A percentile compares a stretch with the other conserved stretches of the same genome.
Conservation (phyloP, 2,888 invertebrate species). For the Perdita meconis region DNA sequence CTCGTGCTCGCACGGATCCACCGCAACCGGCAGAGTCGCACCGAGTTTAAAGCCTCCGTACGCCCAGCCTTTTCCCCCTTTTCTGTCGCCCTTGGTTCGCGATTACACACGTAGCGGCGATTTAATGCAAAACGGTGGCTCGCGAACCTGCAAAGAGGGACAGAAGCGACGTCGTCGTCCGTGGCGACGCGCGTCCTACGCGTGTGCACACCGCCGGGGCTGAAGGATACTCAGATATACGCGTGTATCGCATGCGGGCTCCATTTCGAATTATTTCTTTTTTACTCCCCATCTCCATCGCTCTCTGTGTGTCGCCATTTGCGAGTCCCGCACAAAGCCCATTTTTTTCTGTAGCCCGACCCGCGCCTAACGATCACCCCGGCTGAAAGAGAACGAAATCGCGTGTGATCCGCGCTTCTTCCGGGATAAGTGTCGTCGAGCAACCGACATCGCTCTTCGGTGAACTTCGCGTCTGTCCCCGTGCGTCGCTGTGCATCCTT, state of each 20-base stretch:
- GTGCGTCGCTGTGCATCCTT: not conserved
- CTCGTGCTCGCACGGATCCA: no score
- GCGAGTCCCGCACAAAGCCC: slow-evolving; percentile 69
- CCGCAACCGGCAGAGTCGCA: no score
- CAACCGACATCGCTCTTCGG: slow-evolving; percentile 46
- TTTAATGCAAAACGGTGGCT: slow-evolving; percentile 68
- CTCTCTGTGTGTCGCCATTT: slow-evolving; percentile 57
- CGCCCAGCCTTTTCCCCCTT: slow-evolving; percentile 32
- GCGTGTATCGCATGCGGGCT: slow-evolving; percentile 73
- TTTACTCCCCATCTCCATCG: slow-evolving; percentile 46
- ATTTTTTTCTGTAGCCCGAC: slow-evolving; percentile 59
- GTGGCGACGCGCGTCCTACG: slow-evolving; percentile 20
- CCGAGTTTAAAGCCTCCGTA: slow-evolving; percentile 43
- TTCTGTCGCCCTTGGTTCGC: slow-evolving; percentile 52
- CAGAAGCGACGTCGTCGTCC: slow-evolving; percentile 26
- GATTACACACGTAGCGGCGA: slow-evolving; percentile 67
- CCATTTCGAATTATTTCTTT: slow-evolving; percentile 76
- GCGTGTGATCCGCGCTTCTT: slow-evolving; percentile 46
- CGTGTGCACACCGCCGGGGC: slow-evolving; percentile 39
- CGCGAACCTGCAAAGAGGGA: slow-evolving; percentile 53
- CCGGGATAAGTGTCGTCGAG: slow-evolving; percentile 38
- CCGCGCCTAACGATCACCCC: not conserved
- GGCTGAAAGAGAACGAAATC: slow-evolving; percentile 50
- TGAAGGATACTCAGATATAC: slow-evolving; percentile 48
- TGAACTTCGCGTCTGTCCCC: slow-evolving; percentile 19